phyloP scores from a whole-genome alignment of 2,113 vertebrate genomes.

The Taurulus bubalis region DNA sequence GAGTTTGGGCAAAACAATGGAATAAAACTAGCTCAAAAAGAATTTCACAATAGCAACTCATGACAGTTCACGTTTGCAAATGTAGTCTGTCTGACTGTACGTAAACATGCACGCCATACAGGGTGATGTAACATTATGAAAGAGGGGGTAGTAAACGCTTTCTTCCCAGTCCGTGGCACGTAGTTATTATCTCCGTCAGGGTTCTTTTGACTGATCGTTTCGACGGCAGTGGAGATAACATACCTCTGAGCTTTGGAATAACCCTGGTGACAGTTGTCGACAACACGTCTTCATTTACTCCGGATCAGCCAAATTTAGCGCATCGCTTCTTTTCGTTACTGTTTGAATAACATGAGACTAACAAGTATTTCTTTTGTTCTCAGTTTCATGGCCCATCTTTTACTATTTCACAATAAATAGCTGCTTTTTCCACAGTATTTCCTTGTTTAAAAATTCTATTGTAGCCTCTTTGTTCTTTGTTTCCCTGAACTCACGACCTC shows the following conservation, averaged over 20 bases:
- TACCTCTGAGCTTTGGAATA: constrained; percentile 8
- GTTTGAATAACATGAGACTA: not conserved
- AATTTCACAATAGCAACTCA: not conserved
- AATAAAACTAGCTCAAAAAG: not conserved
- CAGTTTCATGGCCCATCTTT: not conserved
- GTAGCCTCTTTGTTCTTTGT: constrained; percentile 21
- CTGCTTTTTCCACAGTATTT: not conserved
- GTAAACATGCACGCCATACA: not conserved
- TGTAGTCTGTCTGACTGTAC: not conserved
- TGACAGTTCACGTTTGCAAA: not conserved
- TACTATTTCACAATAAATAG: not conserved
- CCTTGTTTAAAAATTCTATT: constrained; percentile 14
- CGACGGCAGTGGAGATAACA: not conserved
- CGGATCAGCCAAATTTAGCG: not conserved
- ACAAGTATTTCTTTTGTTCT: not conserved
- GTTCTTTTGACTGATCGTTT: not conserved
- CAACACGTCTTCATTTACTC: not conserved
- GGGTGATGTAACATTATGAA: not conserved
- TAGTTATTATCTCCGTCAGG: constrained; percentile 32
- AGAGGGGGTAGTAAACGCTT: not conserved
- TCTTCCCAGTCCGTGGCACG: constrained; percentile 10
- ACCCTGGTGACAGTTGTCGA: constrained; percentile 1
- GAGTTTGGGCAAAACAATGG: not conserved
- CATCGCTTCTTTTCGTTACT: not conserved
- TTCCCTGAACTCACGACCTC: constrained; percentile 38